phyloP scores from a whole-genome alignment of 2,797 vertebrate species.

The Cetoscarus ocellatus region DNA sequence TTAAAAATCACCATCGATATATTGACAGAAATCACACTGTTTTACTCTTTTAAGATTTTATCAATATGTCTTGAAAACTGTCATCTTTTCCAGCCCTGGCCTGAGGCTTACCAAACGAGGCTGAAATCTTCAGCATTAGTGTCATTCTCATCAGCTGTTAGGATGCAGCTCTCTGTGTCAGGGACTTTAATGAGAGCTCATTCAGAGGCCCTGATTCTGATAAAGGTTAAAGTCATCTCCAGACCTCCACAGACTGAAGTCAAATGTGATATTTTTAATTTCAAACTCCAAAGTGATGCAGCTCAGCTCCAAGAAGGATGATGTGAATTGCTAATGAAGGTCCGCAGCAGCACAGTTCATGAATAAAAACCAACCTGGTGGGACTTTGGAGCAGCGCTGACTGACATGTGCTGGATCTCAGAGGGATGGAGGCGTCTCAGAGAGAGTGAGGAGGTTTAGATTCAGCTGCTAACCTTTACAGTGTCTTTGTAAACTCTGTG shows the following conservation, averaged over 20 bases:
- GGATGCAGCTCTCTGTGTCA: background rate
- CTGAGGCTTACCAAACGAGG: background rate
- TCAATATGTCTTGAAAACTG: no score
- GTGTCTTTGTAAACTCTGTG: background rate
- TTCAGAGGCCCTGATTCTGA: background rate
- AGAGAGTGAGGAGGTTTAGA: conserved; percentile 1
- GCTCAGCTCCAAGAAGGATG: conserved; percentile 20
- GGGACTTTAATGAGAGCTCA: background rate
- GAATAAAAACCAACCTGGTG: conserved; percentile 49
- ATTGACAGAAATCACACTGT: no score
- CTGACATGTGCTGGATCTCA: conserved; percentile 21
- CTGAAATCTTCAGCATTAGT: background rate
- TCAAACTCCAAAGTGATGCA: background rate
- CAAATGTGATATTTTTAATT: conserved; percentile 20
- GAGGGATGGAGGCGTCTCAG: background rate
- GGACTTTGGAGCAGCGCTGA: conserved; percentile 44
- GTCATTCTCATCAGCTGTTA: background rate
- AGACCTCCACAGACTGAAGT: background rate
- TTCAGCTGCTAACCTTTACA: conserved; percentile 26
- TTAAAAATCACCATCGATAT: no score
- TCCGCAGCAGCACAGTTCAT: background rate
- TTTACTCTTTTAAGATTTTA: no score
- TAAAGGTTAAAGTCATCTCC: background rate
- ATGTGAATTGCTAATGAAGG: conserved; percentile 54
- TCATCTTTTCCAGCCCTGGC: no score